These are phyloP conservation scores for Pristionchus arcanus DNA, from an alignment of 2,888 invertebrate genomes.

Conservation along the genomic window DNA sequence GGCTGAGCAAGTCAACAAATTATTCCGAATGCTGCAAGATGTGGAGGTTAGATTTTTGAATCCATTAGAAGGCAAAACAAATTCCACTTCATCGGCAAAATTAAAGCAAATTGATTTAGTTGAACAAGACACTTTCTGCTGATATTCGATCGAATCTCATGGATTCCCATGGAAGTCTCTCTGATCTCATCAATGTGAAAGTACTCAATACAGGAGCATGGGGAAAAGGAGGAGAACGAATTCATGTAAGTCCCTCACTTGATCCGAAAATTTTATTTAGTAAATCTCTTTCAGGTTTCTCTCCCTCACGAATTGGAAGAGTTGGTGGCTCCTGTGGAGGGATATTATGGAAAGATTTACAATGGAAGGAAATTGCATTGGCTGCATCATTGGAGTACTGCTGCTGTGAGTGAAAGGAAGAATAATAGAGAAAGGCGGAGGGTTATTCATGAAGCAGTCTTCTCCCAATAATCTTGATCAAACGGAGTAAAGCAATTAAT, in stretches of 20 bases:
- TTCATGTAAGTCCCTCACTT: conserved; percentile 15
- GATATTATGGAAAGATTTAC: conserved; percentile 97
- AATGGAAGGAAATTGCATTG: conserved; percentile 97
- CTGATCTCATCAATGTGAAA: conserved; percentile 92
- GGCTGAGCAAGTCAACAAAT: conserved; percentile 97
- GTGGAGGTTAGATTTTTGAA: conserved; percentile 88
- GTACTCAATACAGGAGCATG: conserved; percentile 98
- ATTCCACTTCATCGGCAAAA: not conserved
- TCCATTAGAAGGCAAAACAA: too few species aligned
- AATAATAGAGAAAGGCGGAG: too few species aligned
- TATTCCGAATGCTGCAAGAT: conserved; percentile 94
- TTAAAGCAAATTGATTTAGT: conserved; percentile 4
- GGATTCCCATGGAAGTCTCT: conserved; percentile 3
- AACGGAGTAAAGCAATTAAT: too few species aligned
- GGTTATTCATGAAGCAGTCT: too few species aligned
- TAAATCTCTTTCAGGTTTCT: conserved; percentile 86
- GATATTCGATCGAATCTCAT: conserved; percentile 36
- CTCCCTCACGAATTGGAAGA: conserved; percentile 97
- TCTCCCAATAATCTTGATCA: too few species aligned
- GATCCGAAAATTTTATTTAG: too few species aligned
- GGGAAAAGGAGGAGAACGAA: conserved; percentile 86
- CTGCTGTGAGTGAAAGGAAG: conserved; percentile 84
- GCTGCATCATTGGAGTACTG: conserved; percentile 99
- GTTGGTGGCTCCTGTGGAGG: conserved; percentile 95
- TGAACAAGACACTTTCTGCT: conserved; percentile 33